Percentiles rank a stretch among this genome's conserved stretches.
Conservation (phyloP, 2,113 vertebrate genomes). For the Monarcha castaneiventris region DNA sequence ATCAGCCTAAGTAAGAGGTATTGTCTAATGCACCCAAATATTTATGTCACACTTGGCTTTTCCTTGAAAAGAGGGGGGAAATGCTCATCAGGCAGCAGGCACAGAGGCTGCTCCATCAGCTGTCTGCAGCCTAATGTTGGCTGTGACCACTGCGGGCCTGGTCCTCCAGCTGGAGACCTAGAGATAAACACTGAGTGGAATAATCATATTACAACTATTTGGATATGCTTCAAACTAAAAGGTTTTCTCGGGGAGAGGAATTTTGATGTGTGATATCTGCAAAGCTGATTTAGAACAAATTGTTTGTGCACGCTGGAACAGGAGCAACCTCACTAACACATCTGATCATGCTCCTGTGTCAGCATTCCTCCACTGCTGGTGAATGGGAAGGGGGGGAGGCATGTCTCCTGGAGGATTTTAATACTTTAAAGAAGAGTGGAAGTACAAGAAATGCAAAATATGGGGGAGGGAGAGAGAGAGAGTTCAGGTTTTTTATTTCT, state of each 20-base stretch:
- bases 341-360: not conserved
- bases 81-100: not conserved
- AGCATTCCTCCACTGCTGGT: not conserved
- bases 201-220: slow-evolving; percentile 16
- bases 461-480: rapidly evolving
- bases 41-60: not conserved
- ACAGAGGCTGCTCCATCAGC: not conserved
- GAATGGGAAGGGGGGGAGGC: not conserved
- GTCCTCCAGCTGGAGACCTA: not conserved
- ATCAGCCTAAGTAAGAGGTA: not conserved
- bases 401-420: not conserved
- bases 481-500: not conserved
- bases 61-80: not conserved
- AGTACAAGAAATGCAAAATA: not conserved
- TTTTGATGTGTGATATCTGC: not conserved
- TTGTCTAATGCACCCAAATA: not conserved
- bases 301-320: not conserved
- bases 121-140: not conserved
- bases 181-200: slow-evolving; percentile 7
- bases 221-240: not conserved
- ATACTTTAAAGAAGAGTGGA: not conserved
- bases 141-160: not conserved
- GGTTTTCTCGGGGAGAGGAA: not conserved
- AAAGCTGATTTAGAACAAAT: not conserved
- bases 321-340: not conserved